phyloP scores from a whole-genome alignment of 2,113 vertebrate genomes.

The Calcarius ornatus region DNA sequence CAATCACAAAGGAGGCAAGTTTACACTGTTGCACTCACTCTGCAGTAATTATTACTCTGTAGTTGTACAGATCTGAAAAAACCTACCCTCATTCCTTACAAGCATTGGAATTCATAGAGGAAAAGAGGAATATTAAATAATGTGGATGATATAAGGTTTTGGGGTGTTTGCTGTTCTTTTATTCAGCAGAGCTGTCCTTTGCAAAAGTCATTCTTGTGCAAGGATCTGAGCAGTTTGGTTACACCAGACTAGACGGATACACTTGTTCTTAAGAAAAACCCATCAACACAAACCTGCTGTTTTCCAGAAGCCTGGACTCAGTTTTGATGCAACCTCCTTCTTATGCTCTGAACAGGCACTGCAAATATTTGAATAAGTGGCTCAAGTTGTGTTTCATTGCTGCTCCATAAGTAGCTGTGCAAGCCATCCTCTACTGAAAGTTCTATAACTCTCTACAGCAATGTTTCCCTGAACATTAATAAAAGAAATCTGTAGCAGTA shows the following conservation, averaged over 20 bases:
- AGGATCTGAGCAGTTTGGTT: not conserved
- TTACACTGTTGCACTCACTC: not conserved
- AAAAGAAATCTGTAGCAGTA: not conserved
- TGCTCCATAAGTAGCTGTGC: not conserved
- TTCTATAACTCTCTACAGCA: not conserved
- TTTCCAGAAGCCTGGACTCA: not conserved
- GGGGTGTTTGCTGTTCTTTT: not conserved
- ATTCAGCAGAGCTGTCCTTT: not conserved
- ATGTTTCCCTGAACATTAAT: not conserved
- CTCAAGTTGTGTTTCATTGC: not conserved
- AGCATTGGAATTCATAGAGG: not conserved
- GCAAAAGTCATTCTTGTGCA: not conserved
- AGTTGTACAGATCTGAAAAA: not conserved
- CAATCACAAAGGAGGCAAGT: not conserved
- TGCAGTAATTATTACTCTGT: not conserved
- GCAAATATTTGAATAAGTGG: not conserved
- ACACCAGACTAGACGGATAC: not conserved
- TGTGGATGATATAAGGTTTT: fast-evolving
- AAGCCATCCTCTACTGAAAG: not conserved
- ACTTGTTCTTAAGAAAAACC: not conserved
- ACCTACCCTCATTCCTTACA: not conserved
- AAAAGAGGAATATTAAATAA: not conserved
- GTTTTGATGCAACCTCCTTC: not conserved
- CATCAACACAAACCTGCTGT: not conserved
- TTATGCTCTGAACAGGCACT: not conserved